Percentiles rank a stretch among this genome's conserved stretches.
phyloP scores from a whole-genome alignment of 2,113 vertebrate genomes.

The Dendrocopos noguchii region DNA sequence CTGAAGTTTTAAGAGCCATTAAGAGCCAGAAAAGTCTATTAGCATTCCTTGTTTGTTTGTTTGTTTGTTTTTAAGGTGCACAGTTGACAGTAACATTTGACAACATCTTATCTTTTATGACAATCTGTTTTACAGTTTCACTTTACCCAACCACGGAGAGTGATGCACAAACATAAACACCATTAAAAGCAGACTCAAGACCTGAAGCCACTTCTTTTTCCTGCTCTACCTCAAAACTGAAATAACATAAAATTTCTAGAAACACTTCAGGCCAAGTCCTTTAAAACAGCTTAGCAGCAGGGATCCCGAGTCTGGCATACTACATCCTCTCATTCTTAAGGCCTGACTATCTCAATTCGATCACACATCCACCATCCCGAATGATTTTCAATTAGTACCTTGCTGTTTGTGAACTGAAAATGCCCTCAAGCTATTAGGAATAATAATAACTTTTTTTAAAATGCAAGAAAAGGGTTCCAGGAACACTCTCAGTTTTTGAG shows the following conservation, averaged over 20 bases:
- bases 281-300: background rate
- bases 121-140: background rate
- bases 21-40: background rate
- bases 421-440: rapidly evolving
- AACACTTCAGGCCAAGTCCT: background rate
- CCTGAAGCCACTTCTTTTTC: background rate
- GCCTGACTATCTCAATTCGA: background rate
- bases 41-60: background rate
- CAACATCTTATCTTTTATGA: background rate
- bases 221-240: background rate
- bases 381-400: rapidly evolving
- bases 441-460: background rate
- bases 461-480: background rate
- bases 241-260: background rate
- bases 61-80: background rate
- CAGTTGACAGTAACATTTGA: rapidly evolving
- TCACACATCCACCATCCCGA: background rate
- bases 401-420: background rate
- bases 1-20: background rate
- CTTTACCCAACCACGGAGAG: rapidly evolving
- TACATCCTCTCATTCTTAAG: background rate
- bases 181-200: background rate
- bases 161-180: background rate
- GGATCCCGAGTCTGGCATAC: background rate
- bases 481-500: background rate